phyloP scores from a whole-genome alignment of 2,797 vertebrate species.

The Adelosebastes latens region DNA sequence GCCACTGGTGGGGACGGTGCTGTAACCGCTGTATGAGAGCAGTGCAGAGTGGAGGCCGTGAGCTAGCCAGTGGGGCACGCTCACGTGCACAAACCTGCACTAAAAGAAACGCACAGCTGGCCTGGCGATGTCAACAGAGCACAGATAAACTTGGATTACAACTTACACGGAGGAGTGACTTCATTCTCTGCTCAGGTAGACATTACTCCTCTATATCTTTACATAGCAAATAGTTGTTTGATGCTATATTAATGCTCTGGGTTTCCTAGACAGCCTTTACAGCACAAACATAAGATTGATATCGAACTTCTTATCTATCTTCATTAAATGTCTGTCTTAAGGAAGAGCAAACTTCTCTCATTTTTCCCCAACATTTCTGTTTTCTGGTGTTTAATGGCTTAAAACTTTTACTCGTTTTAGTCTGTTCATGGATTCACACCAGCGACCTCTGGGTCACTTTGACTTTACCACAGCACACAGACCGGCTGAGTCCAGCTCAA shows the following conservation, averaged over 20 bases:
- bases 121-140: not conserved
- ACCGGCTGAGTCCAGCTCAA: constrained; percentile 18
- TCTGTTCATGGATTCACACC: not conserved
- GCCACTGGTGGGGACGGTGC: no score
- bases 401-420: not conserved
- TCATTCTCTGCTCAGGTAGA: not conserved
- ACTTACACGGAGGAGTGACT: not conserved
- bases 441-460: constrained; percentile 19
- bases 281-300: not conserved
- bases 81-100: no score
- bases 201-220: not conserved
- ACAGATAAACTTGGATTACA: not conserved
- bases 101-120: no score
- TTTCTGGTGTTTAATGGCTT: not conserved
- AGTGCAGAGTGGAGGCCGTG: no score
- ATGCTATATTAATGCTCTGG: not conserved
- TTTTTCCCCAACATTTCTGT: not conserved
- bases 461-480: not conserved
- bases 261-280: not conserved
- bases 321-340: not conserved
- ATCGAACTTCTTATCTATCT: not conserved
- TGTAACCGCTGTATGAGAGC: no score
- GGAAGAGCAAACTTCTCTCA: not conserved
- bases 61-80: no score
- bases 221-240: not conserved